phyloP scores from a whole-genome alignment of 2,113 vertebrate species.

The Cepphus grylle region DNA sequence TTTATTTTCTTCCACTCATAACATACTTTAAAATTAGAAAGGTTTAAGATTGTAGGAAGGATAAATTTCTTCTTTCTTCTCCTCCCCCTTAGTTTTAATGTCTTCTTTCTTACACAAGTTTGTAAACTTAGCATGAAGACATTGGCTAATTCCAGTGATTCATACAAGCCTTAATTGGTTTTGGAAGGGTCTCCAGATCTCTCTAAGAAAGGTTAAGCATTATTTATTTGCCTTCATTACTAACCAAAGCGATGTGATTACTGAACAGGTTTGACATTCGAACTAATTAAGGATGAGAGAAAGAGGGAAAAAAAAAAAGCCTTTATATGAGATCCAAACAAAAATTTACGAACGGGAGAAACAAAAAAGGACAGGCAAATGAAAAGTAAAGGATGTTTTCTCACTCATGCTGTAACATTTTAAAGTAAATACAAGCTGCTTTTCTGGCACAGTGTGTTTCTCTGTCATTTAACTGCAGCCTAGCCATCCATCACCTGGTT shows the following conservation, averaged over 20 bases:
- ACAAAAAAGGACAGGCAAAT: background rate
- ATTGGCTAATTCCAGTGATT: background rate
- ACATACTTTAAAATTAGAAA: background rate
- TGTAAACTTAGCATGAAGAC: background rate
- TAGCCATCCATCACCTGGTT: background rate
- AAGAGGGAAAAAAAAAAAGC: background rate
- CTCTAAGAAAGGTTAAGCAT: constrained; percentile 10
- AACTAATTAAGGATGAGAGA: background rate
- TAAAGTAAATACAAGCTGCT: background rate
- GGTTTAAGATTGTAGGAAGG: background rate
- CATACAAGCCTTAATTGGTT: background rate
- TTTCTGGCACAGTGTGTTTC: background rate
- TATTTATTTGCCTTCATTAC: constrained; percentile 40
- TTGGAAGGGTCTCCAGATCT: background rate
- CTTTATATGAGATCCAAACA: background rate
- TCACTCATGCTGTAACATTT: background rate
- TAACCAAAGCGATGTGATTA: background rate
- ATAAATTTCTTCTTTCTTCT: background rate
- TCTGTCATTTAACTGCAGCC: background rate
- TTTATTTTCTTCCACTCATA: background rate
- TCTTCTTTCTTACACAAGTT: background rate
- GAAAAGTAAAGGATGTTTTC: background rate
- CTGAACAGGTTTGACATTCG: constrained; percentile 32
- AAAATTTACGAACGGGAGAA: background rate
- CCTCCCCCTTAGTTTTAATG: background rate